Evolutionary conservation across 2,113 vertebrate species (phyloP).

Genomic region (Mormoops blainvillei): DNA sequence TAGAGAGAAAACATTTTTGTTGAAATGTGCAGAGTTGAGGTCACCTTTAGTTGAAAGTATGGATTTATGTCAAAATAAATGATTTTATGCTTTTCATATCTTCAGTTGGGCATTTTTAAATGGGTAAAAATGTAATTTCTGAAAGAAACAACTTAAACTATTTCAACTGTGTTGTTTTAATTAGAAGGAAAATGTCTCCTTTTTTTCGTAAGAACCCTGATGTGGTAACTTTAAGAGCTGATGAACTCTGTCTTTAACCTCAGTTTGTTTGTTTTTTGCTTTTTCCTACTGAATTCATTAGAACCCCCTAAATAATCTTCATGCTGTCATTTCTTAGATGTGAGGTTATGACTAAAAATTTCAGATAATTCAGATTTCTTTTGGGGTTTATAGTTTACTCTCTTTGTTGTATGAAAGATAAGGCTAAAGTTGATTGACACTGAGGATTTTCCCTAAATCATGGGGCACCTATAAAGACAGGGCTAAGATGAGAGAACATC

Average conservation of each 20-base stretch:
- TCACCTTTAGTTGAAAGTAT: neutral
- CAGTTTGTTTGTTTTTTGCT: neutral
- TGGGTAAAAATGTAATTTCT: neutral
- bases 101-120: neutral
- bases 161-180: neutral
- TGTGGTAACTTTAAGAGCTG: neutral
- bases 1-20: neutral
- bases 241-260: neutral
- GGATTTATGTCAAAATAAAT: neutral
- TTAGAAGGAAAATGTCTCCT: neutral
- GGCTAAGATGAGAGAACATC: neutral
- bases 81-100: neutral
- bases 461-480: neutral
- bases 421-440: neutral
- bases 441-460: neutral
- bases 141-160: neutral
- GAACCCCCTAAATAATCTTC: neutral
- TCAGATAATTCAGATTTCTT: neutral
- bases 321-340: neutral
- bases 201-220: neutral
- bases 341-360: neutral
- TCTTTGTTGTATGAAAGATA: neutral
- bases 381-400: neutral
- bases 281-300: neutral
- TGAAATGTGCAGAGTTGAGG: neutral